Conservation (phyloP, 2,797 vertebrate species). For the Pantherophis alleghaniensis region DNA sequence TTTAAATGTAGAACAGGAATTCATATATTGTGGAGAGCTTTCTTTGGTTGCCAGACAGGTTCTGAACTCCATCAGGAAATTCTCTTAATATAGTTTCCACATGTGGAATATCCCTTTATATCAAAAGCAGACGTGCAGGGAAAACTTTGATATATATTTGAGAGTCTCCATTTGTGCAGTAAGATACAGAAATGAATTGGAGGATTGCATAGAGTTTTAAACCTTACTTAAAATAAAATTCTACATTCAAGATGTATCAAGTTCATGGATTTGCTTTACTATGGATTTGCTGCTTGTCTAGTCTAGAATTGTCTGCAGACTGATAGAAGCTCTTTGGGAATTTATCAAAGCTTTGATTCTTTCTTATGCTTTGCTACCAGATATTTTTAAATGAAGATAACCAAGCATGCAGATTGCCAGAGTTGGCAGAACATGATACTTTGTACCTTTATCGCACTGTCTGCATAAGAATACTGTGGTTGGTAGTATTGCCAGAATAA, state of each 20-base stretch:
- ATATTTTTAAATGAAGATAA: neutral
- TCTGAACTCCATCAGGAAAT: neutral
- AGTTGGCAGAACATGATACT: neutral
- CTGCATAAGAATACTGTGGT: neutral
- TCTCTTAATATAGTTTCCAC: neutral
- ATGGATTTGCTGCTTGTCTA: neutral
- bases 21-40: neutral
- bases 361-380: neutral
- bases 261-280: neutral
- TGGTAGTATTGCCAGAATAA: neutral
- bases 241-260: neutral
- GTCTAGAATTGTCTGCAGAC: neutral
- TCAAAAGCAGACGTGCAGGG: neutral
- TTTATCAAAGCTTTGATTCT: neutral
- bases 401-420: neutral
- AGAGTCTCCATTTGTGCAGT: neutral
- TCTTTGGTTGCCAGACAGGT: conserved; percentile 2
- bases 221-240: neutral
- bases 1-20: conserved; percentile 19
- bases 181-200: neutral
- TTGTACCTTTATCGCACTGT: neutral
- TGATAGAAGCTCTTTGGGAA: neutral
- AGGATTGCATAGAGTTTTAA: neutral
- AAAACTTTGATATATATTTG: neutral
- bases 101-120: neutral